Evolutionary conservation across 2,888 invertebrate genomes (phyloP), one percentile per base, ranked within the genome.

Genomic region (Dermolepida albohirtum): DNA sequence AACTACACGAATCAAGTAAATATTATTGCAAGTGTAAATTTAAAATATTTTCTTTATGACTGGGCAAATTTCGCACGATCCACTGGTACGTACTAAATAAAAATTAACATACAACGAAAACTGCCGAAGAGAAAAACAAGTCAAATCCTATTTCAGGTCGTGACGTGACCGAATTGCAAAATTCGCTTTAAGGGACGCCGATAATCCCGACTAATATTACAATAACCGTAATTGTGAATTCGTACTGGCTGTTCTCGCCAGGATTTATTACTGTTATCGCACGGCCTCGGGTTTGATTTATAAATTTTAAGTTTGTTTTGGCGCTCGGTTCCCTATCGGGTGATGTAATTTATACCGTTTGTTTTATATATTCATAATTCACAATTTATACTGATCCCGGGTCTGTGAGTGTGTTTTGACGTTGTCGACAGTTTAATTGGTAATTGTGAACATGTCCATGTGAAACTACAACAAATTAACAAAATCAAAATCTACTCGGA

Each of bases 301-400:
- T 63, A 49, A 49, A 63, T 63, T 63, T 47, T 63, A 63, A 63
- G 63, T 63, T 63, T 63, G 63, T 44, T 63, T 63, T 63, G 64
- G 43, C 64, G 54, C 54, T 16, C 11, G 16, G 54, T 40, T 40
- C 54, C 29, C 12, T 29, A 39, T 39, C 10, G 54, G 17, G 54
- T 40, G 40, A 14, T 17, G 54, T 54, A 54, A 54, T 54, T 54
- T 54, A 54, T 54, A 17, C 54, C 17, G 54, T 54, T 54, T 54
- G 54, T 40, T 54, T 54, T 54, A 54, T 40, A 54, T 54, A 41
- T 40, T 34, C 40, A 40, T 40, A 40, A 39, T 10, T 39, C 40
- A 40, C 39, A 17, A 54, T 54, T 54, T 40, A 54, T 54, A 40
- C 34, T 34, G 34, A 34, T 39, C 40, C 40, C 16, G 17, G 40